Evolutionary conservation across 2,888 invertebrate species (phyloP), one percentile per base, ranked within the genome.

Genomic region (Meliscaeva auricollis): DNA sequence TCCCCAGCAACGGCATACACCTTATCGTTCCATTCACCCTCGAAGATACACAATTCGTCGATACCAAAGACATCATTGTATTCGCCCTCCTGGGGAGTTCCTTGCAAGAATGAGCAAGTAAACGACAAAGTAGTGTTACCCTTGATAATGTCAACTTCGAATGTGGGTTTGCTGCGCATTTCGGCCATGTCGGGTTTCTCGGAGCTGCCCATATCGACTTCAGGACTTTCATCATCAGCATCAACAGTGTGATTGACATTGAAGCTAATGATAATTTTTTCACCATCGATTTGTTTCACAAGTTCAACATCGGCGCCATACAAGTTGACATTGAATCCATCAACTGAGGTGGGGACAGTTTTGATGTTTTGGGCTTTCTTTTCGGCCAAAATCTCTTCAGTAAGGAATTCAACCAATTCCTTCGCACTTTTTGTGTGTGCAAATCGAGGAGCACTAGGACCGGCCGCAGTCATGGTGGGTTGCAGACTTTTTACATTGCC

Each of bases 161-260:
- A 99, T 88, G 96, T 95, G 0, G 99, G 99, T 91, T 96, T 96
- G 60, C 98, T 98, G 87, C 96, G 95, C 95, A 98, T 96, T 91
- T 97, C 97, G 0, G 95, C 94, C 87, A 96, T 93, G 88, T 97
- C 96, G 54, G 95, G 94, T 91, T 96, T 96, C 73, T 96, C 96
- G 1, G 89, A 89, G 6, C 92, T 91, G 81, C 92, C 92, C 1
- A 93, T 93, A 87, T 95, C 94, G 2, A 94, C 87, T 77, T 95
- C 95, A 1, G 95, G 94, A 17, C 56, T 77, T 60, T 95, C 96
- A 4, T 94, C 90, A 68, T 97, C 97, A 0, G 97, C 94, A 90
- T 98, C 98, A 0, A 99, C 98, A 0, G 98, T 97, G 92, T 98
- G 98, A 92, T 99, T 99, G 0, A 99, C 96, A 91, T 98, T 98